These are phyloP conservation scores for Bolinopsis microptera DNA, from an alignment of 37 sponge, comb jelly and placozoan species.

Conservation along the genomic window DNA sequence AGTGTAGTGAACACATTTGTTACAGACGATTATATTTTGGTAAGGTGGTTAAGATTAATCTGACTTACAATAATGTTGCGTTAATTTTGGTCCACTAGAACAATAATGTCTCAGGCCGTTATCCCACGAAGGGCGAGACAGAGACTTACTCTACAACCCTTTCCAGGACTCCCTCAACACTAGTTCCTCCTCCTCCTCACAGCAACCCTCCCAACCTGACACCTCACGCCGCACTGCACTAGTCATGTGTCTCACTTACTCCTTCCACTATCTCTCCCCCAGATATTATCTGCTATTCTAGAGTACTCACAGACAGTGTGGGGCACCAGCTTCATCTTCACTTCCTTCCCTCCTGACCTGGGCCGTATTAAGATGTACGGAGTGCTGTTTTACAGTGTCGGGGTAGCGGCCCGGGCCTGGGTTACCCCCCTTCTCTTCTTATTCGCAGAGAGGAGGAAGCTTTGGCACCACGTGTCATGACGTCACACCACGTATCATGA, in stretches of 20 bases:
- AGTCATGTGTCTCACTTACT: background rate
- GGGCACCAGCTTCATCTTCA: background rate
- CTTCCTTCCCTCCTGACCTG: constrained; percentile 17
- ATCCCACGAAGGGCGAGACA: background rate
- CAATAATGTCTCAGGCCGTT: no score
- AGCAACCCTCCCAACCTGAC: background rate
- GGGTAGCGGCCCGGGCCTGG: background rate
- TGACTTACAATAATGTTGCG: no score
- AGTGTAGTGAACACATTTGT: no score
- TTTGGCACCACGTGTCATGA: no score
- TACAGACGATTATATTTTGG: no score
- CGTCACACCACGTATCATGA: no score
- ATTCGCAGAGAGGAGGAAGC: background rate
- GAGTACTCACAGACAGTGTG: background rate
- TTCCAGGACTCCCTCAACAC: background rate
- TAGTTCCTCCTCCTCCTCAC: background rate
- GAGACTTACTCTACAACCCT: background rate
- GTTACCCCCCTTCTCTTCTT: background rate
- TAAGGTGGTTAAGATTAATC: no score
- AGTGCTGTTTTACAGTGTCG: background rate
- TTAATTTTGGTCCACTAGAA: no score
- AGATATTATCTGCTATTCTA: background rate
- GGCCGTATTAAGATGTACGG: background rate
- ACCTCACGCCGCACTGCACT: background rate
- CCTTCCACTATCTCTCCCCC: constrained; percentile 6